Percentiles rank a stretch among this genome's conserved stretches.
These are phyloP conservation scores for Planiliza haematocheilus DNA, from an alignment of 2,113 vertebrate genomes.

Conservation along the genomic window DNA sequence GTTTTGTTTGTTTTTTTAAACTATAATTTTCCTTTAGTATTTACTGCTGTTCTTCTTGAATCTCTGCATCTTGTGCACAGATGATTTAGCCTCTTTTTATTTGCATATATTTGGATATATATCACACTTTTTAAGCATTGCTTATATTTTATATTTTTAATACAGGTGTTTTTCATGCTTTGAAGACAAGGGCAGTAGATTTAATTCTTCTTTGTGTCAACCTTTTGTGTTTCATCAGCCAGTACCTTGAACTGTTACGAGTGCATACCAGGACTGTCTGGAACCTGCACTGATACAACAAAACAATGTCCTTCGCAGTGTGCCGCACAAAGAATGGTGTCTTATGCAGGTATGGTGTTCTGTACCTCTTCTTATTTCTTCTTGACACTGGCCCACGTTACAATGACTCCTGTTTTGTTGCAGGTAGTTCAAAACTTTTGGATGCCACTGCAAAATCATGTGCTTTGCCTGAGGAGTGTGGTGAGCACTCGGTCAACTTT, in stretches of 20 bases:
- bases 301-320: too few relatives aligned
- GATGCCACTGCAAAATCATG: conserved; percentile 14
- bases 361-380: not conserved
- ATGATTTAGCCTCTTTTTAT: too few relatives aligned
- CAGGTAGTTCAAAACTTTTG: not conserved
- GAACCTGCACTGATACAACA: not conserved
- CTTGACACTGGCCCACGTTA: not conserved
- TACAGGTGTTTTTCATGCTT: not conserved
- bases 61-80: too few relatives aligned
- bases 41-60: too few relatives aligned
- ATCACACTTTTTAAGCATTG: too few relatives aligned
- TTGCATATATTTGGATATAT: too few relatives aligned
- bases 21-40: not conserved
- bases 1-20: not conserved
- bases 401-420: not conserved
- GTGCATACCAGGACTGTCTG: too few relatives aligned
- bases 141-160: too few relatives aligned
- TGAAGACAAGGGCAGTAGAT: too few relatives aligned
- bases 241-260: conserved; percentile 38
- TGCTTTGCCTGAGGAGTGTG: conserved; percentile 10
- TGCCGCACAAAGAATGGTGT: too few relatives aligned
- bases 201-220: not conserved
- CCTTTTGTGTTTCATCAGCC: conserved; percentile 30
- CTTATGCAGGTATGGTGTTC: conserved; percentile 19
- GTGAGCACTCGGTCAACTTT: conserved; percentile 21